A percentile compares a stretch with the other conserved stretches of the same genome.
Evolutionary conservation across 2,797 vertebrate genomes (phyloP).

Genomic region (Triplophysa yarkandensis): DNA sequence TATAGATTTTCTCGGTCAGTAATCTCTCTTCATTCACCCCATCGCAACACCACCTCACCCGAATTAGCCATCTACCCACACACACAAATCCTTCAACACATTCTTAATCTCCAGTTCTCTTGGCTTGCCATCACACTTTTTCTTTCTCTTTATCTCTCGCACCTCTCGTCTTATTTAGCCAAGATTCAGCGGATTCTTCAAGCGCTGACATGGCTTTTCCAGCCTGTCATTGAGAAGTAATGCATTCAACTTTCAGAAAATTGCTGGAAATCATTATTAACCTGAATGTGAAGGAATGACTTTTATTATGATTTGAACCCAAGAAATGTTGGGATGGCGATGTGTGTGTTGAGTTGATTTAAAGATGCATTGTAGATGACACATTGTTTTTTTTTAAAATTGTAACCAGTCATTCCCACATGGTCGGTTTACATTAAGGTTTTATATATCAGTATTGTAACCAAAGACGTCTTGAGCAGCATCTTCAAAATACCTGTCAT

Average conservation of each 20-base stretch:
- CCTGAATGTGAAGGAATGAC: neutral
- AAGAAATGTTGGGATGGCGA: neutral
- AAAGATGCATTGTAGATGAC: conserved; percentile 16
- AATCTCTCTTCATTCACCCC: conserved; percentile 43
- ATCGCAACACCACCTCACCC: conserved; percentile 26
- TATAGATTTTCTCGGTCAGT: conserved; percentile 39
- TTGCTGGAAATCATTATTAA: conserved; percentile 18
- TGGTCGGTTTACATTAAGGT: conserved; percentile 1
- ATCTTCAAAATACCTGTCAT: neutral
- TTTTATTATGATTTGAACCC: neutral
- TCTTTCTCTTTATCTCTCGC: conserved; percentile 30
- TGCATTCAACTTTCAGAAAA: conserved; percentile 23
- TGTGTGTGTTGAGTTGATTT: neutral
- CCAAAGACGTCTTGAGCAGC: neutral
- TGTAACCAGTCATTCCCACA: neutral
- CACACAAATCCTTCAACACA: conserved; percentile 1
- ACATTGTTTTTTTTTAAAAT: conserved; percentile 26
- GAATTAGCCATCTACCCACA: conserved; percentile 28
- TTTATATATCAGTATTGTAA: neutral
- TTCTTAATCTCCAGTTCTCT: conserved; percentile 39
- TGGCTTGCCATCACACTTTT: conserved; percentile 3
- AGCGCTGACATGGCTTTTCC: conserved; percentile 42
- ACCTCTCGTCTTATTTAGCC: neutral
- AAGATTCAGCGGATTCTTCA: conserved; percentile 23
- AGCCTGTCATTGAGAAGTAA: conserved; percentile 18